These are phyloP conservation scores for Salvator merianae DNA, from an alignment of 2,113 vertebrate genomes.

Conservation along the genomic window DNA sequence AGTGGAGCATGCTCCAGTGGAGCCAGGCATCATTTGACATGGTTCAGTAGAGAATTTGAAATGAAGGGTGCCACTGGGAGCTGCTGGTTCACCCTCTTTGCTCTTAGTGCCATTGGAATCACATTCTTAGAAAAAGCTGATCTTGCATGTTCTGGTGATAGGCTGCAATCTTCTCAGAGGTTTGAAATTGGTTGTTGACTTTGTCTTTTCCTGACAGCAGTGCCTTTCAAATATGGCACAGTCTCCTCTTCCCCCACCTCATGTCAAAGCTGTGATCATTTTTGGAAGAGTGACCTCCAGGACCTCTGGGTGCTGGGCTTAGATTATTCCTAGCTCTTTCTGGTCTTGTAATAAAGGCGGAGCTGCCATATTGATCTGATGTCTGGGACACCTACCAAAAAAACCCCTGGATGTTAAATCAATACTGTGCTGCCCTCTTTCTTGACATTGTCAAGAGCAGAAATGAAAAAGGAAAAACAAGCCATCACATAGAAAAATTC, in stretches of 20 bases:
- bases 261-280: not conserved
- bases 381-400: conserved; percentile 15
- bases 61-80: not conserved
- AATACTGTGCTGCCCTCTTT: conserved; percentile 9
- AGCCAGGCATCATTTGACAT: not conserved
- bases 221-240: not conserved
- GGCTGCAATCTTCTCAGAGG: accelerated
- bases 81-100: not conserved
- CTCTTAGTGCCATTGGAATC: not conserved
- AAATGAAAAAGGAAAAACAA: conserved; percentile 5
- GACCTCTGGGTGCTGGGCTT: not conserved
- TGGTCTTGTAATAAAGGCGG: conserved; percentile 32
- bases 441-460: not conserved
- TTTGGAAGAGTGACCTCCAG: conserved; percentile 11
- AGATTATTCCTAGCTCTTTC: conserved; percentile 14
- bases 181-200: not conserved
- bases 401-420: not conserved
- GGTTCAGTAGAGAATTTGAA: not conserved
- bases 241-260: not conserved
- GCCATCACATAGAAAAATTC: not conserved
- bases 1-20: not conserved
- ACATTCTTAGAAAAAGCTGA: not conserved
- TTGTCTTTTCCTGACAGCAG: not conserved
- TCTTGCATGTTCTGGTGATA: not conserved
- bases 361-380: conserved; percentile 26